phyloP scores from a whole-genome alignment of 2,888 invertebrate species.

The Teleiodes luculella region DNA sequence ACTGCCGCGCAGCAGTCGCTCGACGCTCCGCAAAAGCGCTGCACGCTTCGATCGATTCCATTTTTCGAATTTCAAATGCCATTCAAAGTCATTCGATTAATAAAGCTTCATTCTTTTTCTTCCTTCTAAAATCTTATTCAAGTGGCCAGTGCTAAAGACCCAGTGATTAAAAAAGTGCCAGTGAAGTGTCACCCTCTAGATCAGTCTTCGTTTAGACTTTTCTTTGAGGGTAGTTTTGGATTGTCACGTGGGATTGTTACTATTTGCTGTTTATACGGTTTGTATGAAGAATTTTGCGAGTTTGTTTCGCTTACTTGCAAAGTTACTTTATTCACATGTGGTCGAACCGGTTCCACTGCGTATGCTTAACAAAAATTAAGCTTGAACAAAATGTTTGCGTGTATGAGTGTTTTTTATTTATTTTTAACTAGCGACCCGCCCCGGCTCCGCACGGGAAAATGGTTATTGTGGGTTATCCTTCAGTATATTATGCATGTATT shows the following conservation, averaged over 20 bases:
- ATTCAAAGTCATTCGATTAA: conserved; percentile 26
- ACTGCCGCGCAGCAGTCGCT: conserved; percentile 34
- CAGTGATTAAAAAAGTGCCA: conserved; percentile 14
- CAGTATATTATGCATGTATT: too few relatives aligned
- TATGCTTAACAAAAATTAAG: too few relatives aligned
- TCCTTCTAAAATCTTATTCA: background rate
- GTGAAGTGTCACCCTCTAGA: conserved; percentile 35
- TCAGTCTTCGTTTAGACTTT: conserved; percentile 41
- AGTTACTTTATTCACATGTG: background rate
- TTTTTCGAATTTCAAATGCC: conserved; percentile 14
- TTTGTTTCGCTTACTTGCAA: background rate
- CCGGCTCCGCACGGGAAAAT: too few relatives aligned
- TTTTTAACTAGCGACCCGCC: too few relatives aligned
- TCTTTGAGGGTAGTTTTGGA: conserved; percentile 34
- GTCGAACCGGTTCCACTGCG: conserved; percentile 7
- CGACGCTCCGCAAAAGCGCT: conserved; percentile 31
- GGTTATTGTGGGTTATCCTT: too few relatives aligned
- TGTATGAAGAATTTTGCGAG: conserved; percentile 14
- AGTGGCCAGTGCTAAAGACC: conserved; percentile 4
- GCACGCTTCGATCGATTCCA: conserved; percentile 30
- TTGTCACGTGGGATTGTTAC: conserved; percentile 20
- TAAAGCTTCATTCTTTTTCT: background rate
- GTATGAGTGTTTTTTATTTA: too few relatives aligned
- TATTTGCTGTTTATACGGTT: conserved; percentile 23
- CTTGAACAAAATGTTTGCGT: too few relatives aligned